Base-by-base conservation (phyloP, 1,140 invertebrate species). In the Drosophila biarmipes region DNA sequence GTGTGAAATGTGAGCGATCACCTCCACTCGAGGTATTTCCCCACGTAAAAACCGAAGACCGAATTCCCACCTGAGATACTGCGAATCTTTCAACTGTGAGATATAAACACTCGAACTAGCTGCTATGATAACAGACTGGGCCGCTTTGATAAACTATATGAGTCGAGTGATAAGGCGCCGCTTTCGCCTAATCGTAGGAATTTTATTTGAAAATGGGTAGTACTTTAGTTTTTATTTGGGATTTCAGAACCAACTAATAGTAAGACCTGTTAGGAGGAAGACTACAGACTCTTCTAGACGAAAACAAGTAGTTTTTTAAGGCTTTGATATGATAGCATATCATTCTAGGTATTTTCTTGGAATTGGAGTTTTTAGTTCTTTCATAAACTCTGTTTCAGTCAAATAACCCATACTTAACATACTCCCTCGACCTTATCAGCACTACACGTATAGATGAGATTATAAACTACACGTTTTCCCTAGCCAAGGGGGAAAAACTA, bases 1-100 rank as follows among this genome's bases (percentile, higher is more conserved):
- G 5, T 3, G 24, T 24, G 17, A 35, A 19, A 24, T 27, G 27
- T 29, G 12, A 7, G 37, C 37, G 63, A 68, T 45, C 38, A 38
- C 21, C 54, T 43, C 48, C 14, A 24, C 68, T 52, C n/a, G 21
- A 68, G 63, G 63, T 69, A 54, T 55, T 68, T 55, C 40, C 40
- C 48, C 49, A 52, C 34, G 17, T 64, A 61, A 38, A 49, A 43
- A 49, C 21, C 38, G 14, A 38, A 49, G 34, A 49, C 21, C 38
- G 14, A 42, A 59, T n/a, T 27, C 5, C 11, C 61, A 59, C 27
- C 54, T 38, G 40, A 62, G 42, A 62, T 62, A 62, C 62, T 62
- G 58, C 35, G 14, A 58, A 48, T 64, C 62, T 61, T 49, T 66
- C 63, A 49, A 24, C 17, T 34, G 14, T 17, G 43, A 67, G 34